These are phyloP conservation scores for Fragum fragum DNA, from an alignment of 2,888 invertebrate genomes.

Conservation along the genomic window DNA sequence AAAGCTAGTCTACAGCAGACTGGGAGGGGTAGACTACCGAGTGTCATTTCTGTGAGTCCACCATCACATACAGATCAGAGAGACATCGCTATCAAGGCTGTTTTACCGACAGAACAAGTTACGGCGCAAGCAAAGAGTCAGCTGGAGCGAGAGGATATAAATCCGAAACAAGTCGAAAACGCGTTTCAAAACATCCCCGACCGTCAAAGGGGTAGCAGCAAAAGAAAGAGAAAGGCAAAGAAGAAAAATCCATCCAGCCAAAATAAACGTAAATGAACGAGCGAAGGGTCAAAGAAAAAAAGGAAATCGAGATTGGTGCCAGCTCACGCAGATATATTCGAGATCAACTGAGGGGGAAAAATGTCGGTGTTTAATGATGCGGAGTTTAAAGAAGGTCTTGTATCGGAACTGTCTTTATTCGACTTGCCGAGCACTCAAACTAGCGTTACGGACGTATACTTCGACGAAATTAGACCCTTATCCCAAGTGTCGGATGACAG, in stretches of 20 bases:
- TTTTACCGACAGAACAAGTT: constrained; percentile 56
- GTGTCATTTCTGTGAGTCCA: constrained; percentile 30
- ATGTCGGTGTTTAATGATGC: constrained; percentile 49
- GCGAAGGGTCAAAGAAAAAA: background rate
- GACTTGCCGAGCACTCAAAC: constrained; percentile 41
- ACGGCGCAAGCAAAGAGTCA: constrained; percentile 47
- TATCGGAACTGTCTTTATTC: constrained; percentile 42
- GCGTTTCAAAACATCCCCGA: background rate
- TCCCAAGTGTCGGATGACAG: too few species aligned
- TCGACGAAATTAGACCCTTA: too few species aligned
- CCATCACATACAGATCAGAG: constrained; percentile 5
- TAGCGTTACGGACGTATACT: constrained; percentile 22
- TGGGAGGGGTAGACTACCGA: constrained; percentile 37
- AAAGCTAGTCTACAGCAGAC: constrained; percentile 36
- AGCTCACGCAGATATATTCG: constrained; percentile 20
- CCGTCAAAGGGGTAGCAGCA: background rate
- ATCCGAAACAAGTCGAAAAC: too few species aligned
- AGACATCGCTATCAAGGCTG: constrained; percentile 37
- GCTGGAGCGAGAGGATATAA: constrained; percentile 51
- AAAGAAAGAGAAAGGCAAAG: constrained; percentile 25
- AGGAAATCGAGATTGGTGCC: constrained; percentile 39
- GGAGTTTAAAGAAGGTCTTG: too few species aligned
- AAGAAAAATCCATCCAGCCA: background rate
- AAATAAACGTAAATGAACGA: background rate
- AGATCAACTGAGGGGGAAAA: constrained; percentile 26